Evolutionary conservation across 92 coral and sea anemone genomes (phyloP).

Genomic region (Anthopleura xanthogrammica): DNA sequence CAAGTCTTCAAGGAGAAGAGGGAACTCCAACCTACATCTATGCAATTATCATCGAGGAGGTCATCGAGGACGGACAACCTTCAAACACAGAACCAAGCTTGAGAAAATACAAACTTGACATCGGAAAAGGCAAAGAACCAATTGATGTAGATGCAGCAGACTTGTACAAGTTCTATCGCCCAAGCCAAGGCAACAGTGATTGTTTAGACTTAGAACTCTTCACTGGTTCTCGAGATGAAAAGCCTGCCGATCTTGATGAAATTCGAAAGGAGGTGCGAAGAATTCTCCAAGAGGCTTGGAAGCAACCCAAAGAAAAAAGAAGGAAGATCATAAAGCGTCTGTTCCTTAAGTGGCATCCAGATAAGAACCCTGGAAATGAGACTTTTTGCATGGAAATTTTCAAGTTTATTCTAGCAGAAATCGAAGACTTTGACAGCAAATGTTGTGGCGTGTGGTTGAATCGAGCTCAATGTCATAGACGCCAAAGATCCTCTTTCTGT

Average conservation of each 20-base stretch:
- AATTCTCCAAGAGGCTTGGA: conserved; percentile 66
- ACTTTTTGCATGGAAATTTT: conserved; percentile 60
- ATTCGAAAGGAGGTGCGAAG: conserved; percentile 46
- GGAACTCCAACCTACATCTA: conserved; percentile 56
- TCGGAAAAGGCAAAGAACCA: conserved; percentile 29
- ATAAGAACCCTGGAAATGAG: conserved; percentile 67
- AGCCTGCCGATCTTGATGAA: conserved; percentile 40
- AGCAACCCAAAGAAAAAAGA: conserved; percentile 50
- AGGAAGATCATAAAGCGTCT: conserved; percentile 67
- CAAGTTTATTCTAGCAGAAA: conserved; percentile 65
- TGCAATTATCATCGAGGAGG: conserved; percentile 55
- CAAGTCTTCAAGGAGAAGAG: conserved; percentile 43
- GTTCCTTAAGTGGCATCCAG: conserved; percentile 82
- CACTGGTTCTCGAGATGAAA: not conserved
- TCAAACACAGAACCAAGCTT: not conserved
- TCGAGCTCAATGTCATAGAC: conserved; percentile 23
- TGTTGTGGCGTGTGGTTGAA: not conserved
- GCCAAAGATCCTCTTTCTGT: conserved; percentile 11
- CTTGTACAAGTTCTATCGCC: conserved; percentile 44
- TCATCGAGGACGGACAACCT: not conserved
- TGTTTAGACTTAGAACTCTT: conserved; percentile 6
- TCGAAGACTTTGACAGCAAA: not conserved
- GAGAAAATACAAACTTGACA: conserved; percentile 34
- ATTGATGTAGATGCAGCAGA: conserved; percentile 39
- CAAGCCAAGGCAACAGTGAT: not conserved